Conservation (phyloP, 1,140 invertebrate species). For the Drosophila subpulchrella region DNA sequence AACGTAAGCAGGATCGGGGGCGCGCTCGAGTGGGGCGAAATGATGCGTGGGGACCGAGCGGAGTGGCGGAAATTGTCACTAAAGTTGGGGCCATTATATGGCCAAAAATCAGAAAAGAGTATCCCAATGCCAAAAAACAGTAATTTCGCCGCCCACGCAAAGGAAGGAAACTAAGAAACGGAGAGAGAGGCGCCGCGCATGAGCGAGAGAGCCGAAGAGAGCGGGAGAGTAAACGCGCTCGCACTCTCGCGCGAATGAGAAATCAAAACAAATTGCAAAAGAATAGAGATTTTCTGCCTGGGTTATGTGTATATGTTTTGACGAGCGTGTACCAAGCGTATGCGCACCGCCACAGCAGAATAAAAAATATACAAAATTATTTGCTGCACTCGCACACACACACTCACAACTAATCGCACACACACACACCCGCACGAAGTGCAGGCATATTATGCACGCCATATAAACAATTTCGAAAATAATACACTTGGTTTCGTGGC, state of each 20-base stretch:
- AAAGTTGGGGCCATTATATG: conserved; percentile 5
- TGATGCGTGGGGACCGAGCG: conserved; percentile 35
- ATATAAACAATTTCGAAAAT: conserved; percentile 69
- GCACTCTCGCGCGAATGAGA: conserved; percentile 67
- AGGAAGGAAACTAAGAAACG: neutral
- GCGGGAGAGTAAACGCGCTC: conserved; percentile 2
- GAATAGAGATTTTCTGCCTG: conserved; percentile 78
- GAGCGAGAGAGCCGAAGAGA: conserved; percentile 28
- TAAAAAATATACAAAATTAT: conserved; percentile 73
- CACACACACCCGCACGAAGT: conserved; percentile 29
- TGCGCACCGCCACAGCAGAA: conserved; percentile 68
- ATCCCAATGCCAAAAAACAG: neutral
- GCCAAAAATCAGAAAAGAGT: neutral
- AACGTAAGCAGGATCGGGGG: conserved; percentile 23
- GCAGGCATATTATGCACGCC: conserved; percentile 68
- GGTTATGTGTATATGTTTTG: conserved; percentile 79
- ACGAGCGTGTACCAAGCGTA: conserved; percentile 82
- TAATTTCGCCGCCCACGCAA: conserved; percentile 5
- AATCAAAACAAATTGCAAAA: conserved; percentile 83
- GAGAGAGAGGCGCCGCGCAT: conserved; percentile 14
- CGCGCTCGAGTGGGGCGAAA: conserved; percentile 44
- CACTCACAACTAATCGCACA: conserved; percentile 1
- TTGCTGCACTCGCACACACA: conserved; percentile 61
- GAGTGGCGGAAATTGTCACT: conserved; percentile 2
- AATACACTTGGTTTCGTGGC: conserved; percentile 57